Evolutionary conservation across 1,140 invertebrate species (phyloP).

Genomic region (Xylocopa sonorina): DNA sequence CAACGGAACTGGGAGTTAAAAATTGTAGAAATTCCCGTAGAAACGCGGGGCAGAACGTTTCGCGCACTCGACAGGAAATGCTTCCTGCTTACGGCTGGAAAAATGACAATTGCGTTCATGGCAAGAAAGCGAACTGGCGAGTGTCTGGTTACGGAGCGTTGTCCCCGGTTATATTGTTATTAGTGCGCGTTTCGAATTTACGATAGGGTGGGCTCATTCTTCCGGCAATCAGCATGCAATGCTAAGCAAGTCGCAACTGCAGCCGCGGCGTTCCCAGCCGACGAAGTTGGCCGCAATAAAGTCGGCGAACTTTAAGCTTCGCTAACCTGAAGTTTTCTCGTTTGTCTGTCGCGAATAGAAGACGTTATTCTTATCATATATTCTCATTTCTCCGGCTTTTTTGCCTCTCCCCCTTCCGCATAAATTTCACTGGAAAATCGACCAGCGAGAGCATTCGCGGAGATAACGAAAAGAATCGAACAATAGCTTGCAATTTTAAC

Average conservation of each 20-base stretch:
- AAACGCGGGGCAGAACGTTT: no score
- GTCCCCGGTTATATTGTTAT: slow-evolving; percentile 16
- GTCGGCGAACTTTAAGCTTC: slow-evolving; percentile 35
- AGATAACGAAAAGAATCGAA: no score
- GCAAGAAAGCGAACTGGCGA: neutral
- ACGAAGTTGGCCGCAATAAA: slow-evolving; percentile 23
- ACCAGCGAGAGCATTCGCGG: neutral
- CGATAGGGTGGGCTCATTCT: slow-evolving; percentile 6
- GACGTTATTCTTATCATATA: neutral
- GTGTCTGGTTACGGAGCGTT: neutral
- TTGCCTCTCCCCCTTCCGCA: neutral
- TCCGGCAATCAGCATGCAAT: slow-evolving; percentile 31
- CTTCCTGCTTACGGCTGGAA: neutral
- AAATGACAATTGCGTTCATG: neutral
- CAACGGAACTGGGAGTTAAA: no score
- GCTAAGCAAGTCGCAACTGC: slow-evolving; percentile 23
- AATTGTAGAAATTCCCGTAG: no score
- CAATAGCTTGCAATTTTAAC: no score
- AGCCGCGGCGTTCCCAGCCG: slow-evolving; percentile 6
- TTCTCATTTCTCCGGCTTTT: neutral
- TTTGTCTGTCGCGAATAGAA: slow-evolving; percentile 23
- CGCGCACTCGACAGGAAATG: neutral
- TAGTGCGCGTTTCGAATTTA: slow-evolving; percentile 14
- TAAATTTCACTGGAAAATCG: neutral
- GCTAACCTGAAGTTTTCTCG: slow-evolving; percentile 32